phyloP scores from a whole-genome alignment of 2,113 vertebrate species.

The Archocentrus centrarchus region DNA sequence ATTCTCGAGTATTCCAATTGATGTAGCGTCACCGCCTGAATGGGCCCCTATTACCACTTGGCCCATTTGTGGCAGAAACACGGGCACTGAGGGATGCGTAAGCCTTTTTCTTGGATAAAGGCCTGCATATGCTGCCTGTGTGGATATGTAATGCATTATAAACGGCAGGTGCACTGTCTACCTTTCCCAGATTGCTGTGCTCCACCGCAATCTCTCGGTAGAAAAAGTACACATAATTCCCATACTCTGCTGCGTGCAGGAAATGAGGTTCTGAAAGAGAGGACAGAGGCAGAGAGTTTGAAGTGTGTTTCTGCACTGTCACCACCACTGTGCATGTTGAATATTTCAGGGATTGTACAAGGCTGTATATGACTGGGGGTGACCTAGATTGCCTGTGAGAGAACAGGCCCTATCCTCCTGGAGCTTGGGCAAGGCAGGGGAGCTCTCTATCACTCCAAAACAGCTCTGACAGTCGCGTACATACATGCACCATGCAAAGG shows the following conservation, averaged over 20 bases:
- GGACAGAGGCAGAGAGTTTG: conserved; percentile 59
- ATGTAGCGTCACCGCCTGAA: conserved; percentile 43
- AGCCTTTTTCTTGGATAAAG: conserved; percentile 27
- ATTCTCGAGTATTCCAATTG: conserved; percentile 46
- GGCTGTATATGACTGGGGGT: conserved; percentile 71
- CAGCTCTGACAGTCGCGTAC: conserved; percentile 45
- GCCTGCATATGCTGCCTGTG: conserved; percentile 22
- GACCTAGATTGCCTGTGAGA: conserved; percentile 81
- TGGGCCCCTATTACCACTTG: conserved; percentile 39
- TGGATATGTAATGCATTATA: conserved; percentile 32
- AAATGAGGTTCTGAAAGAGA: conserved; percentile 94
- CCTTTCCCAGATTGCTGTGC: conserved; percentile 98
- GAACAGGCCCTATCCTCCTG: conserved; percentile 67
- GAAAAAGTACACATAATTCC: conserved; percentile 98
- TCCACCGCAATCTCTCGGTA: conserved; percentile 98
- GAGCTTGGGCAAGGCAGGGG: conserved; percentile 53
- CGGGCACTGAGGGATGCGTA: conserved; percentile 28
- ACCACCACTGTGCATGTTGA: conserved; percentile 73
- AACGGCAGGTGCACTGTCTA: conserved; percentile 64
- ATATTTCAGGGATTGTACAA: conserved; percentile 78
- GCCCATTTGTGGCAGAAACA: conserved; percentile 47
- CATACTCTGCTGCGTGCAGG: conserved; percentile 97
- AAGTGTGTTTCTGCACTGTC: conserved; percentile 77
- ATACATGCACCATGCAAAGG: conserved; percentile 27
- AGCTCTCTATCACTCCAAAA: conserved; percentile 47